Evolutionary conservation across 2,797 vertebrate genomes (phyloP).

Genomic region (Thunnus albacares): DNA sequence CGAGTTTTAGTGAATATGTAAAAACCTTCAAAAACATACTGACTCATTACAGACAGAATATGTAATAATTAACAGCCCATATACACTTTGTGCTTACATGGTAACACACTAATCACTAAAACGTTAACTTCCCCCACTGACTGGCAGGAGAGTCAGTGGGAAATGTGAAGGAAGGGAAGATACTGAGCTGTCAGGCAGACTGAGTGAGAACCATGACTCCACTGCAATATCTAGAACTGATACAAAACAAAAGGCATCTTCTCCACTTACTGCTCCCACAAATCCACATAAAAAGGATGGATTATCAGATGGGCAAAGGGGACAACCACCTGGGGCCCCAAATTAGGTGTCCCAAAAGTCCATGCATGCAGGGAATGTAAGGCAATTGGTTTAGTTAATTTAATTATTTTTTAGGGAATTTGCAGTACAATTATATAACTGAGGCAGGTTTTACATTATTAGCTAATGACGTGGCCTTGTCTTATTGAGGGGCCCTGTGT

Average conservation of each 20-base stretch:
- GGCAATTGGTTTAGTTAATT: background rate
- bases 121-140: slow-evolving; percentile 50
- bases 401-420: background rate
- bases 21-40: too few species aligned
- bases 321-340: too few species aligned
- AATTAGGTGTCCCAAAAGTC: background rate
- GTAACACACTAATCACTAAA: slow-evolving; percentile 60
- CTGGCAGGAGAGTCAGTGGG: slow-evolving; percentile 17
- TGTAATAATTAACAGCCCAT: too few species aligned
- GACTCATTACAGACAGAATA: too few species aligned
- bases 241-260: too few species aligned
- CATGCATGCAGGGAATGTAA: background rate
- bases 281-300: background rate
- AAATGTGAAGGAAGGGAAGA: background rate
- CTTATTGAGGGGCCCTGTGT: too few species aligned
- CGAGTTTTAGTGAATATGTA: too few species aligned
- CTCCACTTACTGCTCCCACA: background rate
- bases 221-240: too few species aligned
- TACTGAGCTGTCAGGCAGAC: slow-evolving; percentile 26
- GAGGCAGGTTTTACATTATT: too few species aligned
- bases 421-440: background rate
- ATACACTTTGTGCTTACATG: background rate
- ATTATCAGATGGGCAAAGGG: too few species aligned
- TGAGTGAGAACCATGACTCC: slow-evolving; percentile 8
- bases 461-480: too few species aligned